A percentile compares a stretch with the other conserved stretches of the same genome.
Evolutionary conservation across 1,140 invertebrate genomes (phyloP).

Genomic region (Drosophila orena): DNA sequence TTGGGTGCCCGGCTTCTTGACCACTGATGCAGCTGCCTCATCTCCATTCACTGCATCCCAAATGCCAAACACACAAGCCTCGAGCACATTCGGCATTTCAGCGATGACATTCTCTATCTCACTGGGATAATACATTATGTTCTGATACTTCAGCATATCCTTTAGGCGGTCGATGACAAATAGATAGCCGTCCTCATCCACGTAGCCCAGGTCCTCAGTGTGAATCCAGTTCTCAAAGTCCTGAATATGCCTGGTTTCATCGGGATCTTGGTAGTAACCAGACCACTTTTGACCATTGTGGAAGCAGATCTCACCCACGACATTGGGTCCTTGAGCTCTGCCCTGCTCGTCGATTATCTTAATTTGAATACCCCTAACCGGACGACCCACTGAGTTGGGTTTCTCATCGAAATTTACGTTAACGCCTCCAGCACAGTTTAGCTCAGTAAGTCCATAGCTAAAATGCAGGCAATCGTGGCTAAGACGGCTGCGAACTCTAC

Average conservation of each 20-base stretch:
- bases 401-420: constrained; percentile 31
- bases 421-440: constrained; percentile 1
- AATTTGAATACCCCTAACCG: constrained; percentile 8
- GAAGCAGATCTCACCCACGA: constrained; percentile 78
- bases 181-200: constrained; percentile 88
- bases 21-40: constrained; percentile 41
- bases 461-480: constrained; percentile 14
- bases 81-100: constrained; percentile 38
- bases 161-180: constrained; percentile 90
- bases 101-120: constrained; percentile 48
- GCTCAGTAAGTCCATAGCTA: constrained; percentile 31
- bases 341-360: constrained; percentile 31
- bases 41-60: constrained; percentile 39
- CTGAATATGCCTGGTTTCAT: constrained; percentile 86
- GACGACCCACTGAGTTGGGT: constrained; percentile 26
- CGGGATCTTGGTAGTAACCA: constrained; percentile 85
- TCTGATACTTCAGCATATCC: constrained; percentile 89
- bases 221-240: constrained; percentile 89
- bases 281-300: constrained; percentile 63
- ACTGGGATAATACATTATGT: constrained; percentile 57
- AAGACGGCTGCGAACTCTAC: constrained; percentile 20
- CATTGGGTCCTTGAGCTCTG: constrained; percentile 46
- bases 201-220: constrained; percentile 89
- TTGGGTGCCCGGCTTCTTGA: constrained; percentile 8
- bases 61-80: constrained; percentile 57